Base-by-base conservation (phyloP, 2,113 vertebrate genomes). In the Theristicus caerulescens region DNA sequence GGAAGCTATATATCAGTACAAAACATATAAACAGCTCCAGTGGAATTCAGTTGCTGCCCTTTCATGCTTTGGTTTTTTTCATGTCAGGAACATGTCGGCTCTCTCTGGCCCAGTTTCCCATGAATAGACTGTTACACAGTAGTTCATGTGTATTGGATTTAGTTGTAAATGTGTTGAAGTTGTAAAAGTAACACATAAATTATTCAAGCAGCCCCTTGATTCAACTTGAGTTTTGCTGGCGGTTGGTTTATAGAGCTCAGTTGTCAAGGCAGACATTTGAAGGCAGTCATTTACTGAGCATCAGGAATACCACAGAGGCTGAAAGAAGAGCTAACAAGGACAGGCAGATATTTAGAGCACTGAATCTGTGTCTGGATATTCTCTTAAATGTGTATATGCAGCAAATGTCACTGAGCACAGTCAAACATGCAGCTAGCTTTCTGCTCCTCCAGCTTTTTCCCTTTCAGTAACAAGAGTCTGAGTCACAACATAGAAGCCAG, bases 161-260 rank as follows among this genome's bases (percentile, higher is more conserved):
- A 74, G 67, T 64, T 92, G 58, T 94, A 89, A 84, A 76, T 90
- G 61, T 96, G 64, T 77, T 87, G 62, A 94, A 88, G 73, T 94
- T 96, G 90, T 94, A 97, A 95, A 96, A 97, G 91, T 95, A 97
- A 91, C 84, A 86, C 34, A 88, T 95, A 93, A 94, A 96, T 97
- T 97, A 97, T 97, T 97, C 58, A 96, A 77, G 49, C 16, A 95
- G 81, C 34, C 91, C 64, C 79, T 95, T 93, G 70, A 90, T 97
- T 97, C 83, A 95, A 76, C 89, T 94, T 5, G 11, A 94, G 70
- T 71, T 97, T 96, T 90, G 65, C 83, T 95, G 40, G 90, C 0
- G 1, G 64, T 78, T 72, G 61, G 78, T 93, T 97, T 93, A 69
- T 55, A 66, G 65, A 93, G 40, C 77, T 78, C 55, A 42, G 64